Evolutionary conservation across 1,140 invertebrate genomes (phyloP), one percentile per base, ranked within the genome.

Genomic region (Phocides pigmalion): DNA sequence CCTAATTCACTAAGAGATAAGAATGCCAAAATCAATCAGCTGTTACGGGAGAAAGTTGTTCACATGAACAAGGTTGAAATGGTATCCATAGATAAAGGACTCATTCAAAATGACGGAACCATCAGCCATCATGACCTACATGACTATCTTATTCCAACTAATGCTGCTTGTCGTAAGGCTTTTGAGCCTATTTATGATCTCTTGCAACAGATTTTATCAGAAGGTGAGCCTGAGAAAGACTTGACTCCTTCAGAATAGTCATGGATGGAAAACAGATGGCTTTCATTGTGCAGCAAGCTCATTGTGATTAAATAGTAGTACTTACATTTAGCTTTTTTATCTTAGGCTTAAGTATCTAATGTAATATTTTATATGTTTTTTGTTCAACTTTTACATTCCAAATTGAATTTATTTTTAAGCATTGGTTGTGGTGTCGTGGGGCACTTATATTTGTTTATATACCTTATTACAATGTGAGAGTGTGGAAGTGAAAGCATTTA

Each of bases 101-200:
- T 97, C 71, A 93, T 97, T 32, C 94, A 96, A 76, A 92, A 93
- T 37, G 96, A 97, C 89, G 96, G 95, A 5, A 94, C 93, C 16
- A 97, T 98, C 58, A 96, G 95, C 81, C 95, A 97, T 80, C 95
- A 95, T 77, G 97, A 98, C 82, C 97, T 98, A 96, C 94, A 95
- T 79, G 97, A 98, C 88, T 98, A 97, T 89, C 93, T 98, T 20
- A 95, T 97, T 81, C 93, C 97, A 25, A 97, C 96, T 1, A 95
- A 96, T 87, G 92, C 94, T 51, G 97, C 96, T 39, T 97, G 97
- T 88, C 93, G 94, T 72, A 97, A 97, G 86, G 95, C 95, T 16
- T 97, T 97, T 91, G 95, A 96, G 86, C 95, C 96, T 25, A 93
- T 97, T 25, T 93, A 96, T 89, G 95, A 97, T 87, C 91, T 97